A percentile compares a stretch with the other conserved stretches of the same genome.
Conservation (phyloP, 2,797 vertebrate species). For the Sandelia bainsii region DNA sequence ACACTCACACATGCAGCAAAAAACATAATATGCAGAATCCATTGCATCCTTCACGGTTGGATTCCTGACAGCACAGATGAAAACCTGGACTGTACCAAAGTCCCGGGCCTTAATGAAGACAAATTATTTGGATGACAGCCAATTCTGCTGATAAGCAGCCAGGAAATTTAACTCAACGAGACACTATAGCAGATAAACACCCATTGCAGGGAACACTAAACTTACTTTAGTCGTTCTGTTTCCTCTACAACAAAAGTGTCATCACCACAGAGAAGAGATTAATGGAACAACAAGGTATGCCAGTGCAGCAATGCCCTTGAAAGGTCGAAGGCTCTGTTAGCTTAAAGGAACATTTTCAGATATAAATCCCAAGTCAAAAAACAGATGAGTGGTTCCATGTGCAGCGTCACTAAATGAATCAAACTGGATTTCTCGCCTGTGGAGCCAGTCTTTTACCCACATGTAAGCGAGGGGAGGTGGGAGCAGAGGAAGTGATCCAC, state of each 20-base stretch:
- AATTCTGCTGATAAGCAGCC: conserved; percentile 23
- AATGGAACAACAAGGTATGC: neutral
- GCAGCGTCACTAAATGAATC: neutral
- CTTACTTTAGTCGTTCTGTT: conserved; percentile 45
- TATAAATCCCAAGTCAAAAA: conserved; percentile 34
- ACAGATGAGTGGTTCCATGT: conserved; percentile 1
- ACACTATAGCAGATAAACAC: conserved; percentile 29
- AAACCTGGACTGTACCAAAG: conserved; percentile 41
- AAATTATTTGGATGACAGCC: conserved; percentile 59
- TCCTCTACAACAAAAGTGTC: conserved; percentile 40
- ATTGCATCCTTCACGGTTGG: conserved; percentile 64
- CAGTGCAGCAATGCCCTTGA: conserved; percentile 3
- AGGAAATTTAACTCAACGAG: conserved; percentile 34
- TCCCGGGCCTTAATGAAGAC: conserved; percentile 65
- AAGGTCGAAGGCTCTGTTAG: conserved; percentile 11
- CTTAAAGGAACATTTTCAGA: neutral
- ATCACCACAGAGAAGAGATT: neutral
- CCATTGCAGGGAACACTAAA: conserved; percentile 32
- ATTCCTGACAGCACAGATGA: conserved; percentile 55
- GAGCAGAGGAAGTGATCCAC: conserved; percentile 60
- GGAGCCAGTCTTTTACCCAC: conserved; percentile 14
- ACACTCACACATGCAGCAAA: conserved; percentile 7
- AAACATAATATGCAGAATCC: conserved; percentile 37
- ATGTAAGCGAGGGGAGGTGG: conserved; percentile 31
- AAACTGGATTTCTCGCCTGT: neutral